phyloP scores from a whole-genome alignment of 2,888 invertebrate species.

The Agapetus fuscipes region DNA sequence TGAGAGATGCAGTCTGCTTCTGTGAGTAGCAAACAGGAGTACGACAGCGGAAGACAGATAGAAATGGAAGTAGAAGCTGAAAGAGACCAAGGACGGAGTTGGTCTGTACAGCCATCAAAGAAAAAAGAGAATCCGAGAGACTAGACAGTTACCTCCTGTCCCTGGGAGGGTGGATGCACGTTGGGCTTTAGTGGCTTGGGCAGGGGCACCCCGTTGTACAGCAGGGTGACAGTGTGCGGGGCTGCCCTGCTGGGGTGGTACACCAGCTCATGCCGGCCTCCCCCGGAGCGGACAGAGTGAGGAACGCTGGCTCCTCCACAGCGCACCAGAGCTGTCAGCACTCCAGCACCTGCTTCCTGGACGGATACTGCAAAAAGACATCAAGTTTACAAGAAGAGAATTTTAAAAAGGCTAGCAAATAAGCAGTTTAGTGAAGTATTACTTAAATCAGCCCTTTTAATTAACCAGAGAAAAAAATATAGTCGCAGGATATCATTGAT shows the following conservation, averaged over 20 bases:
- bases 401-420: too few species aligned
- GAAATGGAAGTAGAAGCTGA: too few species aligned
- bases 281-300: constrained; percentile 68
- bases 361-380: constrained; percentile 51
- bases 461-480: too few species aligned
- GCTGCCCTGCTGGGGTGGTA: constrained; percentile 84
- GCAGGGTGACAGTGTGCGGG: constrained; percentile 75
- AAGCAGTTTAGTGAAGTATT: not conserved
- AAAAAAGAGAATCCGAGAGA: too few species aligned
- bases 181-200: constrained; percentile 47
- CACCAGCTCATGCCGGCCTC: constrained; percentile 69
- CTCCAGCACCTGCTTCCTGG: constrained; percentile 75
- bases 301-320: constrained; percentile 76
- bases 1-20: too few species aligned
- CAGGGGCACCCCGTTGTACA: constrained; percentile 77
- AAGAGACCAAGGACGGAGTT: too few species aligned
- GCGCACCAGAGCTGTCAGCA: constrained; percentile 67
- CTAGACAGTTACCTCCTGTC: constrained; percentile 59
- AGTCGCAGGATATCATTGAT: too few species aligned
- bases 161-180: constrained; percentile 54
- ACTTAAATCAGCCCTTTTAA: not conserved
- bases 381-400: too few species aligned
- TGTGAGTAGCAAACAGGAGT: too few species aligned
- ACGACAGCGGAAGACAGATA: too few species aligned
- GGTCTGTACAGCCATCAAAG: too few species aligned